A percentile compares a stretch with the other conserved stretches of the same genome.
phyloP scores from a whole-genome alignment of 1,140 invertebrate genomes.

The Drosophila subobscura region DNA sequence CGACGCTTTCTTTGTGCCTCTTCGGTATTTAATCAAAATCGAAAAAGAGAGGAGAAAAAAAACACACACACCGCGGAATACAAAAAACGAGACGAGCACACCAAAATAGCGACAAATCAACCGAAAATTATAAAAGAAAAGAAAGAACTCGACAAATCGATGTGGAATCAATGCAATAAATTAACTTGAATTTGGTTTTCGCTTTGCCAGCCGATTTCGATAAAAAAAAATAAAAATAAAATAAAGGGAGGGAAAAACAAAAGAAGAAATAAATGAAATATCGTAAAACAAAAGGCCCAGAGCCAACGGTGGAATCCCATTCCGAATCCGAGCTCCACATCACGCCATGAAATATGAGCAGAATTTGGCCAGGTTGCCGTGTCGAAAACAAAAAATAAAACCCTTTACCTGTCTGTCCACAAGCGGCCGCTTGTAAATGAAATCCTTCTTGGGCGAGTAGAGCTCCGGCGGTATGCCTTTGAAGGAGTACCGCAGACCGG shows the following conservation, averaged over 20 bases:
- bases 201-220: conserved; percentile 65
- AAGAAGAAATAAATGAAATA: conserved; percentile 53
- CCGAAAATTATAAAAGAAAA: conserved; percentile 76
- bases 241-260: not conserved
- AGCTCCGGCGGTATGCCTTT: conserved; percentile 75
- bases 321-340: conserved; percentile 21
- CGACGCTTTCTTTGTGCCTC: conserved; percentile 70
- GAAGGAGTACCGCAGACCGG: conserved; percentile 62
- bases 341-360: conserved; percentile 45
- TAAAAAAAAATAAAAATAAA: conserved; percentile 24
- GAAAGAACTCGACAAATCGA: conserved; percentile 76
- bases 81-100: conserved; percentile 64
- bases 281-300: conserved; percentile 34
- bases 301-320: not conserved
- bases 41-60: conserved; percentile 16
- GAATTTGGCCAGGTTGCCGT: conserved; percentile 38
- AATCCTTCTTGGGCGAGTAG: conserved; percentile 76
- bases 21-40: conserved; percentile 57
- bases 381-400: not conserved
- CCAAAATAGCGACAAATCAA: conserved; percentile 76
- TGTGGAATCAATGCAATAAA: conserved; percentile 78
- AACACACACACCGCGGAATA: conserved; percentile 38
- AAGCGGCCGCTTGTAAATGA: conserved; percentile 62
- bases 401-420: conserved; percentile 74
- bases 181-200: conserved; percentile 70